Base-by-base conservation (phyloP, 1,140 invertebrate genomes). In the Harpegnathos saltator region DNA sequence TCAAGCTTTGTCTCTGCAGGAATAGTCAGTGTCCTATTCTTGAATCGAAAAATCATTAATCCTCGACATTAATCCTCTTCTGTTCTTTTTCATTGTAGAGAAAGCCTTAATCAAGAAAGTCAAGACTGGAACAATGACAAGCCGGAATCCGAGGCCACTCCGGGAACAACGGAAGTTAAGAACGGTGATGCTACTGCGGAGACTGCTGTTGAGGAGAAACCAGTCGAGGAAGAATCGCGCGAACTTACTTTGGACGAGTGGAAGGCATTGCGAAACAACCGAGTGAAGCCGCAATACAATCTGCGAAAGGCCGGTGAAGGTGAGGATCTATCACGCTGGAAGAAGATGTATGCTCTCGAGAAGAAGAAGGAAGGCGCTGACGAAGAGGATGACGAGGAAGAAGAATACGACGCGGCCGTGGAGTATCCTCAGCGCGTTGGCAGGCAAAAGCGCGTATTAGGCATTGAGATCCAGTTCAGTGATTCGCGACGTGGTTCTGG, bases 221-320 rank as follows among this genome's bases (percentile, higher is more conserved):
- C 96, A 0, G 94, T 92, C n/a, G 97, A 97, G 90, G 97, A 97
- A 86, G 97, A 97, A 93, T 95, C 96, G 83, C 97, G 97, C 84
- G 97, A 97, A 94, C 94, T 98, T 77, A 98, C 98, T 58, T 94
- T 98, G 65, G 97, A 98, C 91, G 98, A 98, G 95, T 98, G 97
- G 96, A 98, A 98, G 93, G 97, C 97, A 77, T 94, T 97, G 89
- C 96, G 96, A 86, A 96, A 95, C 78, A 95, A 96, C 73, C 95
- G 97, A 90, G 95, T 95, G 58, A 97, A 97, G 90, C 98, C 98
- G 33, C 96, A 97, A 85, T 99, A 97, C 91, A 99, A 99, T 93
- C 94, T 98, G 86, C 96, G 98, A 80, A 98, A 98, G 94, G 97
- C 98, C 74, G 98, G 98, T 58, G 98, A 99, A 95, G 98, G 98